These are phyloP conservation scores for Pangasius sanitwongsei DNA, from an alignment of 2,797 vertebrate genomes.

Conservation along the genomic window DNA sequence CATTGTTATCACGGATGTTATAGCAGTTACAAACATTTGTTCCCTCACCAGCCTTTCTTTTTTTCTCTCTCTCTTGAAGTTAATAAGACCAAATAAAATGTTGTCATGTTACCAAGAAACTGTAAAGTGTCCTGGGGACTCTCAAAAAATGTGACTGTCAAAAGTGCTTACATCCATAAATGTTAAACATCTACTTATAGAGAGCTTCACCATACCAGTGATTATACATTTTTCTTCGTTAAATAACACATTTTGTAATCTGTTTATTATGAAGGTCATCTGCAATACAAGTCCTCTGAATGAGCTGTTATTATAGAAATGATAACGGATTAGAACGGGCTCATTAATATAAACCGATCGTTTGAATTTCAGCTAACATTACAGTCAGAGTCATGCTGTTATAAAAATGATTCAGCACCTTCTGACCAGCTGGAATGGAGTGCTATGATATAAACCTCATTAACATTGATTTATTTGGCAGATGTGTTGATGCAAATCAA, in stretches of 20 bases:
- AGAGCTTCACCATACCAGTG: neutral
- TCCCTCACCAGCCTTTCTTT: no score
- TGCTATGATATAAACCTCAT: neutral
- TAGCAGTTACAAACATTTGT: no score
- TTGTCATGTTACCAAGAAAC: no score
- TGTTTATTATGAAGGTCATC: neutral
- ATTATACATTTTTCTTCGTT: neutral
- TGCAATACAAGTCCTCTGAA: neutral
- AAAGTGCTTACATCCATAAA: neutral
- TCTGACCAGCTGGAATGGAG: neutral
- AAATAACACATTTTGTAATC: neutral
- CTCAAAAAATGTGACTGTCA: no score
- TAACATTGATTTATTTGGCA: neutral
- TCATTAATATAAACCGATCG: neutral
- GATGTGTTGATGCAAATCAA: neutral
- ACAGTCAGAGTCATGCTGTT: neutral
- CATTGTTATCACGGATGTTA: no score
- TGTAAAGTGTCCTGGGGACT: no score
- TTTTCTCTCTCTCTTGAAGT: no score
- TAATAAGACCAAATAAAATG: no score
- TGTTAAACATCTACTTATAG: neutral
- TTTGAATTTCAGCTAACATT: neutral
- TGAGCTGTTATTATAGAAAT: neutral
- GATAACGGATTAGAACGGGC: neutral
- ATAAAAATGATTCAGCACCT: neutral